Conservation (phyloP, 2,113 vertebrate species). For the Danionella cerebrum region DNA sequence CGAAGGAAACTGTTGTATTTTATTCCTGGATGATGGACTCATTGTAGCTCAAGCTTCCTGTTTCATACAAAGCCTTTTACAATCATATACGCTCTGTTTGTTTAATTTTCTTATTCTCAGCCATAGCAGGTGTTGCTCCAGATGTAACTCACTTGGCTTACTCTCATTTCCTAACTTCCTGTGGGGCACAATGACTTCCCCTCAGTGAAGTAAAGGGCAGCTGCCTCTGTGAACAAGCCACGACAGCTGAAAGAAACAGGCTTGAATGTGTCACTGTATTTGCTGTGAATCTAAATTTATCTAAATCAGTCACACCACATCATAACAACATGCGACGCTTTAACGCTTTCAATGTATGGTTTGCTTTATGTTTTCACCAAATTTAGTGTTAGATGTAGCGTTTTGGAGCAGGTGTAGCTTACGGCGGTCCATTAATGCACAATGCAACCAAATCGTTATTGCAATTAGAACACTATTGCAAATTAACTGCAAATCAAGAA, state of each 20-base stretch:
- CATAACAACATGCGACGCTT: slow-evolving; percentile 48
- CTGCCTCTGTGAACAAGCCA: slow-evolving; percentile 55
- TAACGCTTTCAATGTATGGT: too few species aligned
- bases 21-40: not conserved
- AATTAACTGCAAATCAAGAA: too few species aligned
- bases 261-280: slow-evolving; percentile 23
- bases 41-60: not conserved
- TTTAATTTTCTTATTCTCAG: not conserved
- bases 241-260: slow-evolving; percentile 56
- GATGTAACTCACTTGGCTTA: slow-evolving; percentile 47
- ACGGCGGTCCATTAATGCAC: too few species aligned
- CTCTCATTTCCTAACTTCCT: slow-evolving; percentile 30
- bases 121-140: slow-evolving; percentile 51
- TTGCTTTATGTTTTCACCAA: too few species aligned
- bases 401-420: too few species aligned
- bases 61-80: not conserved
- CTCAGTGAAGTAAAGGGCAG: slow-evolving; percentile 59
- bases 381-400: too few species aligned
- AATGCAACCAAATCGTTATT: too few species aligned
- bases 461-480: too few species aligned
- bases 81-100: not conserved
- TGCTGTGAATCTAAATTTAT: too few species aligned
- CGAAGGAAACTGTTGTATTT: not conserved
- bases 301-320: too few species aligned
- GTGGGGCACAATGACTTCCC: slow-evolving; percentile 35